Base-by-base conservation (phyloP, 2,888 invertebrate genomes). In the Napeogenes sylphis region DNA sequence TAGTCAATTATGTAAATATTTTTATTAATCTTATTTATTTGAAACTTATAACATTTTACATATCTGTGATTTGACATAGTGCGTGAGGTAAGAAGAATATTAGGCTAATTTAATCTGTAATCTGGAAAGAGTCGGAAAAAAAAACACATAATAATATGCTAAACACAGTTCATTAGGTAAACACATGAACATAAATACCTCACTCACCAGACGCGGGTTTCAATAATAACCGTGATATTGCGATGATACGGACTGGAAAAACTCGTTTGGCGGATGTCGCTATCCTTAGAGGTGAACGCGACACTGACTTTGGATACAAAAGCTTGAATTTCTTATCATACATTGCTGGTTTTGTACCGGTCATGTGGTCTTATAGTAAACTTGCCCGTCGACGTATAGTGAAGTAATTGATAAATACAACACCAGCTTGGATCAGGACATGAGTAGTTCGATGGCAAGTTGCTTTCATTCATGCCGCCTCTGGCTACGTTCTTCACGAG, bases 191-290 rank as follows among this genome's bases (percentile, higher is more conserved):
- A 88, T 90, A 89, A 87, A 90, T 86, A 85, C 82, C 84, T 85
- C 82, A 85, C 81, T 87, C 87, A 21, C 21, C 21, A 88, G 87
- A 87, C 89, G 90, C 80, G 82, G 83, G 87, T 84, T 88, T 90
- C 83, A 86, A 90, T 90, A 89, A 90, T 88, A 90, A 88, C 88
- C 89, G 86, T 90, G 89, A 90, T 90, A 90, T 88, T 85, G 89
- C 87, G 90, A 90, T 89, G 90, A 90, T 90, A 88, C 87, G 80
- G 83, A 90, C 90, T 90, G 89, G 90, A 90, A 90, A 90, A 90
- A 90, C 90, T 90, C 84, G 90, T 90, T 90, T 83, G 81, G 81
- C 80, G 83, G 85, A 87, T 88, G 88, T 87, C 89, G 87, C 89
- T 90, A 90, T 90, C 90, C 90, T 90, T 90, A 85, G 78, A 85